Evolutionary conservation across 2,888 invertebrate species (phyloP).

Genomic region (Dasypogon diadema): DNA sequence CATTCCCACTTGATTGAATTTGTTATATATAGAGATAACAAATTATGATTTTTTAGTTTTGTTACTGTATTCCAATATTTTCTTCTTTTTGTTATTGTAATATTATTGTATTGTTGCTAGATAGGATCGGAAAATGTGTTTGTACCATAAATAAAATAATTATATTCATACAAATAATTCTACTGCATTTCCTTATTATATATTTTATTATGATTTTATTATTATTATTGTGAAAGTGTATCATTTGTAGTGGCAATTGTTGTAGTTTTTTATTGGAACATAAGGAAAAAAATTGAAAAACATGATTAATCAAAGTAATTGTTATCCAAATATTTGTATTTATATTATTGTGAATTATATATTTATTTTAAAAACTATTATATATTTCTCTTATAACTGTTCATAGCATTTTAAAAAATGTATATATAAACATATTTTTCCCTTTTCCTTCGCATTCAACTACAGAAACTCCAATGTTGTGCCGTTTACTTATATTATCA

Average conservation of each 20-base stretch:
- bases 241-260: constrained; percentile 27
- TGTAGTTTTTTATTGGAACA: constrained; percentile 35
- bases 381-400: not conserved
- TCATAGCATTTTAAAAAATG: not conserved
- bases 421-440: too few relatives aligned
- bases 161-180: constrained; percentile 17
- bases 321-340: constrained; percentile 47
- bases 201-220: constrained; percentile 4
- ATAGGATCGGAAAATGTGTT: constrained; percentile 17
- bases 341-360: constrained; percentile 50
- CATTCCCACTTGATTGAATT: constrained; percentile 35
- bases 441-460: too few relatives aligned
- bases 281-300: constrained; percentile 11
- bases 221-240: constrained; percentile 30
- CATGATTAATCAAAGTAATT: constrained; percentile 42
- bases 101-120: constrained; percentile 35
- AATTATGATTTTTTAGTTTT: not conserved
- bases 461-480: too few relatives aligned
- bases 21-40: too few relatives aligned
- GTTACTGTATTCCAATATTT: constrained; percentile 6
- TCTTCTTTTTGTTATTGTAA: constrained; percentile 18
- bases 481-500: too few relatives aligned
- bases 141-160: constrained; percentile 32
- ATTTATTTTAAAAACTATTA: constrained; percentile 26
- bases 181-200: constrained; percentile 30